Evolutionary conservation across 2,797 vertebrate species (phyloP), one percentile per base, ranked within the genome.

Genomic region (Antrozous pallidus): DNA sequence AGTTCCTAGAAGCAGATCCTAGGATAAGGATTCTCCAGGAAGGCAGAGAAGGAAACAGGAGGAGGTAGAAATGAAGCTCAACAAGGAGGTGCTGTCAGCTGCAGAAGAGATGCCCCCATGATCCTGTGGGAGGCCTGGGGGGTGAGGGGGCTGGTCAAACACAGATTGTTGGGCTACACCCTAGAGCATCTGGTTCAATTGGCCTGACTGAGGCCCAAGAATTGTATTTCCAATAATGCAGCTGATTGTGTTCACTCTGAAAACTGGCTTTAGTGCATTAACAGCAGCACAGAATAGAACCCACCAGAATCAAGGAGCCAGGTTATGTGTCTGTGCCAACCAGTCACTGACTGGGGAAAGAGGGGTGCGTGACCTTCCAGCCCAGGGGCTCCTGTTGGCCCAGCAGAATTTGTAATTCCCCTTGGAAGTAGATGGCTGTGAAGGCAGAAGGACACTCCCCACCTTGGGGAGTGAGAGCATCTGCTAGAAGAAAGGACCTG

Each of bases 331-430:
- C 47, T 33, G 38, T 26, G 16, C 61, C 26, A 26, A 0, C 14
- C 69, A 49, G 33, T 26, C 69, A 1, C 10, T 24, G 69, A 7
- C 65, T 38, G 6, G 6, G 54, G 20, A 3, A 36, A 0, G 5
- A 1, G 10, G 0, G 6, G 1, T 1, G 1, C 6, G 1, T 0
- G 22, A 12, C 9, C 22, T 36, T 36, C 24, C 1, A 0, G 1
- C 9, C 2, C 3, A 28, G 7, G 69, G 8, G 22, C 22, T n/a
- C 49, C 36, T n/a, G 5, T 16, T 31, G 79, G 26, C 49, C 67
- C 10, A 36, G 47, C 3, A 2, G 47, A 38, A 11, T 10, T 10
- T 3, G 2, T 75, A 11, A 17, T 13, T 12, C 6, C 38, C 8
- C 13, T 1, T 18, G 67, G 18, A 73, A 28, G 13, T 20, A 13